Percentiles rank a stretch among this genome's conserved stretches.
These are phyloP conservation scores for Callorhinus ursinus DNA, from an alignment of 2,113 vertebrate species.

Conservation along the genomic window DNA sequence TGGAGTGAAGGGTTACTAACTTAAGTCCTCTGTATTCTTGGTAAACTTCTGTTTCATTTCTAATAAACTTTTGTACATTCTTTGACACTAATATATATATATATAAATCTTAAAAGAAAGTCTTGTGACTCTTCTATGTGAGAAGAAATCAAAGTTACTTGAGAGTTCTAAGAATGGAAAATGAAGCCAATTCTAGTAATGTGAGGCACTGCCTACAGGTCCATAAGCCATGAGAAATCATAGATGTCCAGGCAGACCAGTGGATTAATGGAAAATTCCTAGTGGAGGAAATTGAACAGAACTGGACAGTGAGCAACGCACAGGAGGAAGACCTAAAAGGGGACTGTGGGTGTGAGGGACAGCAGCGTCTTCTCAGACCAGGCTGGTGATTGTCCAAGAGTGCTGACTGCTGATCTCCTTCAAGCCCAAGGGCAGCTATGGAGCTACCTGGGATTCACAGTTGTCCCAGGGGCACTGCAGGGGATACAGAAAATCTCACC, in stretches of 20 bases:
- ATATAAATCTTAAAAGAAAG: background rate
- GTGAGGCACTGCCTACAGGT: background rate
- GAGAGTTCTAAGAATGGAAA: background rate
- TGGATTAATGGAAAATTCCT: background rate
- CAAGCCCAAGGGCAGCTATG: background rate
- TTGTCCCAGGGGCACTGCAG: background rate
- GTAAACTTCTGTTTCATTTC: background rate
- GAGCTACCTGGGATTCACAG: background rate
- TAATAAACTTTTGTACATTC: background rate
- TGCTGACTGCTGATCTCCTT: background rate
- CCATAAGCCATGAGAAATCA: background rate
- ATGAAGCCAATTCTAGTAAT: background rate
- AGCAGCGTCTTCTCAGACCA: background rate
- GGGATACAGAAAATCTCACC: background rate
- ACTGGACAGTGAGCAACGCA: background rate
- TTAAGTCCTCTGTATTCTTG: background rate
- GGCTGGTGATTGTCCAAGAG: background rate
- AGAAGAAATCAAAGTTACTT: slow-evolving; percentile 2
- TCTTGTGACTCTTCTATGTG: background rate
- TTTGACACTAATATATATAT: background rate
- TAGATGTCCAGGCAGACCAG: background rate
- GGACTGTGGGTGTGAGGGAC: background rate
- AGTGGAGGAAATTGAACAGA: background rate
- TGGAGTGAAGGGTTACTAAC: background rate
- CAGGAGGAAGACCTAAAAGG: background rate